Evolutionary conservation across 2,113 vertebrate genomes (phyloP).

Genomic region (Chionodraco myersi): DNA sequence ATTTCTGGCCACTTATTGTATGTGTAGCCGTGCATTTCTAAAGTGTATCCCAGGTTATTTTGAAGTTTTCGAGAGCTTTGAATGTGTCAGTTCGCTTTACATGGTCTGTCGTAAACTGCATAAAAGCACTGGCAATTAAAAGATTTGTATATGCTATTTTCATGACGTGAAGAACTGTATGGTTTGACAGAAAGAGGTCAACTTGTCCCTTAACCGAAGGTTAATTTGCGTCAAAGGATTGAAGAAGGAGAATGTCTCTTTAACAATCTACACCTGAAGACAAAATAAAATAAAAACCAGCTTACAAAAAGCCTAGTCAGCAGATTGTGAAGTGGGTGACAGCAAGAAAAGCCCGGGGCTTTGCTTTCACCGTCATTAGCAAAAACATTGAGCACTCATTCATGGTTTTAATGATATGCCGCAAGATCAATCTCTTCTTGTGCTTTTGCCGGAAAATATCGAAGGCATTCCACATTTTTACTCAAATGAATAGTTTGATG

Average conservation of each 20-base stretch:
- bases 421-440: slow-evolving; percentile 33
- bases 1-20: not conserved
- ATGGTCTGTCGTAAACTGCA: not conserved
- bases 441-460: slow-evolving; percentile 34
- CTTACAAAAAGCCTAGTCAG: slow-evolving; percentile 41
- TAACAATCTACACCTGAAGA: slow-evolving; percentile 10
- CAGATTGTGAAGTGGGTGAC: slow-evolving; percentile 62
- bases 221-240: slow-evolving; percentile 9
- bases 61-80: not conserved
- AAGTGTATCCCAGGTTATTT: not conserved
- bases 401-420: slow-evolving; percentile 61
- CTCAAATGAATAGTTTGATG: slow-evolving; percentile 48
- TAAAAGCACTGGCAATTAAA: not conserved
- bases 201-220: not conserved
- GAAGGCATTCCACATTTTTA: slow-evolving; percentile 29
- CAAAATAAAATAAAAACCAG: not conserved
- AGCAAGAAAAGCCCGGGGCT: slow-evolving; percentile 55
- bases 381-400: slow-evolving; percentile 64
- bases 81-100: not conserved
- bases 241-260: not conserved
- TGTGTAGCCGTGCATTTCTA: not conserved
- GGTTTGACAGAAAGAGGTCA: slow-evolving; percentile 2
- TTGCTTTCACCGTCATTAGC: slow-evolving; percentile 66
- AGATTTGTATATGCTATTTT: not conserved
- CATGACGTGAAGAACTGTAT: not conserved